Percentiles rank a stretch among this genome's conserved stretches.
phyloP scores from a whole-genome alignment of 2,113 vertebrate species.

The Henicopernis longicauda region DNA sequence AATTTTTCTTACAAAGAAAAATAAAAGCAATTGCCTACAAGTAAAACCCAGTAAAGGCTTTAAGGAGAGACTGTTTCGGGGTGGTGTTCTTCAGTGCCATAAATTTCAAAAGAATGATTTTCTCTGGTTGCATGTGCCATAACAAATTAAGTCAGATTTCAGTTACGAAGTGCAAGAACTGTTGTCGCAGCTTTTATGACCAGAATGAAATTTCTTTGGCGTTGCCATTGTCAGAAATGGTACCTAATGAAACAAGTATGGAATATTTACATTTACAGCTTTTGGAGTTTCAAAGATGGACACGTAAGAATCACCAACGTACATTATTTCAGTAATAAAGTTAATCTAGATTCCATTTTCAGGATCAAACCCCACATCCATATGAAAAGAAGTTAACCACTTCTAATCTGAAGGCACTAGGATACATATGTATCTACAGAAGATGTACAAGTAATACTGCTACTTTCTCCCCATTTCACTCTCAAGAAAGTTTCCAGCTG shows the following conservation, averaged over 20 bases:
- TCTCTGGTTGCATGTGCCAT: not conserved
- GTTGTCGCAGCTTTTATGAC: not conserved
- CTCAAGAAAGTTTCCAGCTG: not conserved
- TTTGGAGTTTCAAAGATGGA: not conserved
- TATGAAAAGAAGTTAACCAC: not conserved
- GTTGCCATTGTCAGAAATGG: not conserved
- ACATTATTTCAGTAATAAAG: not conserved
- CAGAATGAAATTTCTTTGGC: not conserved
- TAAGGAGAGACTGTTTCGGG: not conserved
- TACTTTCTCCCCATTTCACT: not conserved
- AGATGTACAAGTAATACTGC: not conserved
- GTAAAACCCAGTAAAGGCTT: not conserved
- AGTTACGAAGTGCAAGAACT: not conserved
- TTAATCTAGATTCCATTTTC: not conserved
- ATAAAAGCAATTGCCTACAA: not conserved
- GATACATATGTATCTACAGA: rapidly evolving
- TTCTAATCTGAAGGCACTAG: not conserved
- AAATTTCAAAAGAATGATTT: not conserved
- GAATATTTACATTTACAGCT: not conserved
- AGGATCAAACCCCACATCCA: not conserved
- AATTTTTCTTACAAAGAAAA: not conserved
- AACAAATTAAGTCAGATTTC: not conserved
- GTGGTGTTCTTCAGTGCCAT: not conserved
- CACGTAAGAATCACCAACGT: not conserved
- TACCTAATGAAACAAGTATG: not conserved